A percentile compares a stretch with the other conserved stretches of the same genome.
Conservation (phyloP, 2,113 vertebrate genomes). For the Irena cyanogastra region DNA sequence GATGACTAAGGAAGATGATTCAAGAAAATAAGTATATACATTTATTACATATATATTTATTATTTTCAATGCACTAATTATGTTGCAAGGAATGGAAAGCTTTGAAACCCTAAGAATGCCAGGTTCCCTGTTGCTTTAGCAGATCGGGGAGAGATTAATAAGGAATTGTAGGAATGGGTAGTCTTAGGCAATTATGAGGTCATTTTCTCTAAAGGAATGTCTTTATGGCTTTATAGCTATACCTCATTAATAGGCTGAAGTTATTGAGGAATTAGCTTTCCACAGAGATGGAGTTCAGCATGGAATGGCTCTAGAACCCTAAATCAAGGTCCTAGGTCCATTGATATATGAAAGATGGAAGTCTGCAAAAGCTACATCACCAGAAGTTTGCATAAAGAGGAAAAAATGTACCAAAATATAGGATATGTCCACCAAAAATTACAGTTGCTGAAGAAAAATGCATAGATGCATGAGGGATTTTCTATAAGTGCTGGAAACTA, state of each 20-base stretch:
- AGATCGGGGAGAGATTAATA: accelerated
- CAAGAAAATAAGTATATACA: neutral
- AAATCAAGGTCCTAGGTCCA: neutral
- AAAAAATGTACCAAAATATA: neutral
- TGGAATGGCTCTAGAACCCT: neutral
- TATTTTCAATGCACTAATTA: neutral
- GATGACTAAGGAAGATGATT: neutral
- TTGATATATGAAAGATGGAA: neutral
- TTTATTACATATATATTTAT: neutral
- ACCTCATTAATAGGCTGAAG: neutral
- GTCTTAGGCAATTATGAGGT: neutral
- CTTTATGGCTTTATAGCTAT: neutral
- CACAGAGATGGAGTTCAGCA: neutral
- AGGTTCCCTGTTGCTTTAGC: neutral
- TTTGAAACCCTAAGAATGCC: neutral
- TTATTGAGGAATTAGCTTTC: neutral
- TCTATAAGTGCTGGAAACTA: neutral
- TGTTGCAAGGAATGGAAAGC: neutral
- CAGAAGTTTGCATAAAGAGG: neutral
- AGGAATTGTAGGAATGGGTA: neutral
- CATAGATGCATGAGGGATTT: neutral
- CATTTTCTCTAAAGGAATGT: neutral
- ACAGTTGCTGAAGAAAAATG: neutral
- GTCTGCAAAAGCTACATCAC: neutral
- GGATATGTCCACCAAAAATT: neutral